Percentiles rank a stretch among this genome's conserved stretches.
phyloP scores from a whole-genome alignment of 2,797 vertebrate species.

The Lagocephalus sceleratus region DNA sequence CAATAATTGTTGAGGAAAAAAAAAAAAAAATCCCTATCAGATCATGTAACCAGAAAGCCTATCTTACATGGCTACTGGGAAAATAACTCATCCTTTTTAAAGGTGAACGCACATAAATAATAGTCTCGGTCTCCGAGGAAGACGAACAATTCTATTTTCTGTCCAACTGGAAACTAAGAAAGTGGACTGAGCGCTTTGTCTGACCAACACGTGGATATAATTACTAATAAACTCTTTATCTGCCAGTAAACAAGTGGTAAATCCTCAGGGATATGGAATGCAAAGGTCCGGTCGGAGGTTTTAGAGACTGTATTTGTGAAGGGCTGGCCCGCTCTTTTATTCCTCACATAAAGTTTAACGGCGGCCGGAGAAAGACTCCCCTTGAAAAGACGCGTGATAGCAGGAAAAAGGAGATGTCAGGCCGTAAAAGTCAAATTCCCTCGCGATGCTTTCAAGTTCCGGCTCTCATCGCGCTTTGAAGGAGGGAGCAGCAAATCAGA shows the following conservation, averaged over 20 bases:
- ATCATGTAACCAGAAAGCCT: background rate
- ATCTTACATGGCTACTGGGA: background rate
- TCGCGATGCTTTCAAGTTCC: slow-evolving; percentile 27
- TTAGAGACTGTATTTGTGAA: background rate
- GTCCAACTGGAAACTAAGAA: background rate
- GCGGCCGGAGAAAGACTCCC: background rate
- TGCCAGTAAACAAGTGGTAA: slow-evolving; percentile 15
- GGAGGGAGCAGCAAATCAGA: slow-evolving; percentile 14
- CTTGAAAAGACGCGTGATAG: slow-evolving; percentile 6
- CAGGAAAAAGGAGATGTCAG: slow-evolving; percentile 8
- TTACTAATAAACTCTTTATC: slow-evolving; percentile 22
- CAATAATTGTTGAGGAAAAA: background rate
- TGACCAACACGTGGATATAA: slow-evolving; percentile 43
- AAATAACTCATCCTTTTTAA: slow-evolving; percentile 9
- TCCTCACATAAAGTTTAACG: slow-evolving; percentile 7
- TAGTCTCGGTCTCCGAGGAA: slow-evolving; percentile 2
- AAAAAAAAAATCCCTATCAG: background rate
- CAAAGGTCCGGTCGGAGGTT: slow-evolving; percentile 2
- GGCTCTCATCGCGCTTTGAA: slow-evolving; percentile 25
- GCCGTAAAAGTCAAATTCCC: slow-evolving; percentile 4
- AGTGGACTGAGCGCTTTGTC: slow-evolving; percentile 6
- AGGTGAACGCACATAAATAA: slow-evolving; percentile 1
- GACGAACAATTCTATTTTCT: background rate
- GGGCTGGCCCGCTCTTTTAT: slow-evolving; percentile 1
- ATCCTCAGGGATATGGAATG: slow-evolving; percentile 3